Percentiles rank a stretch among this genome's conserved stretches.
Conservation (phyloP, 2,888 invertebrate species). For the Steinernema carpocapsae region DNA sequence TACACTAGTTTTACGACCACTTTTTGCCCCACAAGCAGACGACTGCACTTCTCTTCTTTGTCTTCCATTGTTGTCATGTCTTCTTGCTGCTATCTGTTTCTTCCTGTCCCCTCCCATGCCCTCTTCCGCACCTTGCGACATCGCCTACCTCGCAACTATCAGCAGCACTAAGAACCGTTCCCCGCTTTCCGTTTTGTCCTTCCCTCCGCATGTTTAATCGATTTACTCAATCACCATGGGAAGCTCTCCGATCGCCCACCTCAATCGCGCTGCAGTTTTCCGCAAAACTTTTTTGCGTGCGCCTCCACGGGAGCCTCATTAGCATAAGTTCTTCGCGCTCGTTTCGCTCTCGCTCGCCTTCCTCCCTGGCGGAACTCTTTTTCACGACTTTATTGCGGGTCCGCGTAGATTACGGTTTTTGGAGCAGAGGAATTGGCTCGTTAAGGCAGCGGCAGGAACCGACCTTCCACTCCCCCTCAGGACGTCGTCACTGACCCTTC, state of each 20-base stretch:
- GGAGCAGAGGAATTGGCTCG: conserved; percentile 19
- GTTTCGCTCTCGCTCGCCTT: not conserved
- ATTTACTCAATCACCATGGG: conserved; percentile 1
- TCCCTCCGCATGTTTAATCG: conserved; percentile 14
- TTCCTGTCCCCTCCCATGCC: conserved; percentile 10
- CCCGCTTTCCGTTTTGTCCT: conserved; percentile 14
- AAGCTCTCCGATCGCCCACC: not conserved
- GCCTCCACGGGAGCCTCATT: conserved; percentile 24
- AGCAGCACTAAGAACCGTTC: conserved; percentile 1
- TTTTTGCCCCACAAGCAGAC: conserved; percentile 28
- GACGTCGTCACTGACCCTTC: conserved; percentile 4
- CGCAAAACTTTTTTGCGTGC: not conserved
- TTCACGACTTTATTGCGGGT: not conserved
- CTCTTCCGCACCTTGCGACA: not conserved
- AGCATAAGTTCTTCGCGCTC: conserved; percentile 16
- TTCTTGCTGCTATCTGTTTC: conserved; percentile 14
- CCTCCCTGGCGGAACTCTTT: not conserved
- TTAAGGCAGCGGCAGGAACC: not conserved
- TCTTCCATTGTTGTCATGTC: conserved; percentile 10
- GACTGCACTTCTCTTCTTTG: not conserved
- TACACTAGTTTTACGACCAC: conserved; percentile 27
- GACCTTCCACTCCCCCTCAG: conserved; percentile 12
- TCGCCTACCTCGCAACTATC: not conserved
- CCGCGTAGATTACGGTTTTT: not conserved
- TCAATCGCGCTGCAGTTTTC: not conserved